Evolutionary conservation across 2,888 invertebrate species (phyloP).

Genomic region (Heliconius charithonia): DNA sequence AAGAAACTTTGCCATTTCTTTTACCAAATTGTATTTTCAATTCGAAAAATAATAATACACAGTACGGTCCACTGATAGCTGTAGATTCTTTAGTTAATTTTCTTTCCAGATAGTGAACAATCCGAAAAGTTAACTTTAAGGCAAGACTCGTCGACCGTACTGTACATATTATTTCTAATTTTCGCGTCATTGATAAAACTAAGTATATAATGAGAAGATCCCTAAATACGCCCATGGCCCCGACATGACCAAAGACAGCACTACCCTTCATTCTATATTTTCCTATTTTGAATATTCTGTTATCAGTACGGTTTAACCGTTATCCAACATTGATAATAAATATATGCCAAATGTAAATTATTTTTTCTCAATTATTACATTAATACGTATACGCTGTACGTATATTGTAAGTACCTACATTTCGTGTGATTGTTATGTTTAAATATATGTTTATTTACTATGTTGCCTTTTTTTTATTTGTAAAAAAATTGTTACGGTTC

Average conservation of each 20-base stretch:
- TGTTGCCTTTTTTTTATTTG: neutral
- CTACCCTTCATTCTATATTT: neutral
- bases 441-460: constrained; percentile 38
- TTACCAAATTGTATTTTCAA: neutral
- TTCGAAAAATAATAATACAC: neutral
- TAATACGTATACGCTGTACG: neutral
- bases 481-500: neutral
- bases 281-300: neutral
- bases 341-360: constrained; percentile 34
- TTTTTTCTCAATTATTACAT: constrained; percentile 28
- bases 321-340: constrained; percentile 26
- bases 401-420: constrained; percentile 21
- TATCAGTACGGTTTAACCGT: neutral
- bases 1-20: neutral
- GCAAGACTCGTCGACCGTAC: neutral
- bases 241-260: too few species aligned
- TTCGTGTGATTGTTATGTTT: constrained; percentile 35
- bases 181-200: too few species aligned
- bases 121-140: neutral
- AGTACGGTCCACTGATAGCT: too few species aligned
- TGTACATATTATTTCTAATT: neutral
- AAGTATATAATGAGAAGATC: too few species aligned
- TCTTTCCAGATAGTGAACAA: neutral
- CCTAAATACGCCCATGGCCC: too few species aligned
- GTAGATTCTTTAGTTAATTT: too few species aligned